phyloP scores from a whole-genome alignment of 2,888 invertebrate species.

The Cheilosia vernalis region DNA sequence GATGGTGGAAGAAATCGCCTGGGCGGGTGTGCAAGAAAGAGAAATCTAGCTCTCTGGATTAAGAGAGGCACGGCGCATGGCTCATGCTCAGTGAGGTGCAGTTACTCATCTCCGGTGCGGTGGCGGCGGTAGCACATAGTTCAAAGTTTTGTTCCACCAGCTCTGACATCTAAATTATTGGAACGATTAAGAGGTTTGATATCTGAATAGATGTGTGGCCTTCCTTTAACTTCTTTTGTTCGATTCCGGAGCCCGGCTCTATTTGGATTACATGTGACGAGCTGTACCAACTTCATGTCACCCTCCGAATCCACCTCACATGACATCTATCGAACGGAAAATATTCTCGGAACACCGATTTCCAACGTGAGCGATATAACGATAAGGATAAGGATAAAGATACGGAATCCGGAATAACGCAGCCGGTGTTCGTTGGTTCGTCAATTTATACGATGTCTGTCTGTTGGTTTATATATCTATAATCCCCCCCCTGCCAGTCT shows the following conservation, averaged over 20 bases:
- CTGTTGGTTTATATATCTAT: background rate
- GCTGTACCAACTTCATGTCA: constrained; percentile 22
- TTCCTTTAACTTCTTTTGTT: constrained; percentile 6
- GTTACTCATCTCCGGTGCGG: background rate
- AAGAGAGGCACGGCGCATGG: constrained; percentile 8
- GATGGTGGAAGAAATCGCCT: background rate
- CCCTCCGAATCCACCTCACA: background rate
- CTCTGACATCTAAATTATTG: constrained; percentile 59
- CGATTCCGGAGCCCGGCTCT: background rate
- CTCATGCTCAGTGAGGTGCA: constrained; percentile 41
- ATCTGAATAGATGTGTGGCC: constrained; percentile 46
- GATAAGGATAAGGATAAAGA: constrained; percentile 13
- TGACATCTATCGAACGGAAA: constrained; percentile 17
- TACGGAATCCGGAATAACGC: constrained; percentile 18
- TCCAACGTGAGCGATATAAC: constrained; percentile 8
- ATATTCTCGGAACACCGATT: constrained; percentile 37
- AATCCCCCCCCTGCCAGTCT: background rate
- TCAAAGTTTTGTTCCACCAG: constrained; percentile 46
- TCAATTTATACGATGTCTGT: constrained; percentile 23
- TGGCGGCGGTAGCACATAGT: constrained; percentile 10
- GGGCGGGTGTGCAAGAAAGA: background rate
- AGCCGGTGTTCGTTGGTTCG: constrained; percentile 18
- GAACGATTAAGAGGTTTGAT: constrained; percentile 69
- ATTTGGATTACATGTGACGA: constrained; percentile 15
- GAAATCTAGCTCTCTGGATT: background rate